These are phyloP conservation scores for Okapia johnstoni DNA, from an alignment of 2,113 vertebrate species.

Conservation along the genomic window DNA sequence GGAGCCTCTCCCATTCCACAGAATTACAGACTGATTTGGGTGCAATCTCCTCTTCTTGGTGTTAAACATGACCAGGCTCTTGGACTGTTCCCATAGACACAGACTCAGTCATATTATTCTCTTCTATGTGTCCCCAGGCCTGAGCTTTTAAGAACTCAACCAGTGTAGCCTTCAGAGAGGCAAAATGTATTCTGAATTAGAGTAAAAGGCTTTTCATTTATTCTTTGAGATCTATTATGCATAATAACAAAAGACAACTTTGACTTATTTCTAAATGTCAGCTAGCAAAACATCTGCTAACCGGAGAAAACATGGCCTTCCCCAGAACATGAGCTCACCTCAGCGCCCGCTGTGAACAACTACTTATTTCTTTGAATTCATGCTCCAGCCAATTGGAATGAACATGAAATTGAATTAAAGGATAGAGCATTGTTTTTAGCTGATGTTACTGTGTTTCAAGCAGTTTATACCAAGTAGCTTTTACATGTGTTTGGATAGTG, in stretches of 20 bases:
- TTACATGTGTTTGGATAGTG: not conserved
- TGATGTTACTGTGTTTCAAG: constrained; percentile 12
- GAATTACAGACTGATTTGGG: not conserved
- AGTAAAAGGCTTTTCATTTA: constrained; percentile 54
- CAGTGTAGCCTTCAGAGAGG: not conserved
- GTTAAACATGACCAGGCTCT: not conserved
- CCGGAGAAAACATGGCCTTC: constrained; percentile 53
- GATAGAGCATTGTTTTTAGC: not conserved
- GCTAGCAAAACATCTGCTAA: constrained; percentile 63
- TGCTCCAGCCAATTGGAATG: constrained; percentile 29
- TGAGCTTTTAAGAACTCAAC: constrained; percentile 45
- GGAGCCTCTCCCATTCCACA: not conserved
- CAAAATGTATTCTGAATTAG: constrained; percentile 50
- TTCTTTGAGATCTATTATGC: constrained; percentile 66
- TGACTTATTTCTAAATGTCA: constrained; percentile 73
- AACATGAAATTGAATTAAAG: constrained; percentile 29
- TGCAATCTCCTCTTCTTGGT: not conserved
- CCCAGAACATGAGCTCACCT: constrained; percentile 24
- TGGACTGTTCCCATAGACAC: constrained; percentile 10
- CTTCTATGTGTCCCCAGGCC: not conserved
- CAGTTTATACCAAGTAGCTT: not conserved
- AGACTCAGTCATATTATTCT: not conserved
- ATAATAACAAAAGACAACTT: constrained; percentile 70
- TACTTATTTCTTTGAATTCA: constrained; percentile 30
- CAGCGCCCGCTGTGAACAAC: constrained; percentile 9